Evolutionary conservation across 2,797 vertebrate genomes (phyloP).

Genomic region (Tiaroga cobitis): DNA sequence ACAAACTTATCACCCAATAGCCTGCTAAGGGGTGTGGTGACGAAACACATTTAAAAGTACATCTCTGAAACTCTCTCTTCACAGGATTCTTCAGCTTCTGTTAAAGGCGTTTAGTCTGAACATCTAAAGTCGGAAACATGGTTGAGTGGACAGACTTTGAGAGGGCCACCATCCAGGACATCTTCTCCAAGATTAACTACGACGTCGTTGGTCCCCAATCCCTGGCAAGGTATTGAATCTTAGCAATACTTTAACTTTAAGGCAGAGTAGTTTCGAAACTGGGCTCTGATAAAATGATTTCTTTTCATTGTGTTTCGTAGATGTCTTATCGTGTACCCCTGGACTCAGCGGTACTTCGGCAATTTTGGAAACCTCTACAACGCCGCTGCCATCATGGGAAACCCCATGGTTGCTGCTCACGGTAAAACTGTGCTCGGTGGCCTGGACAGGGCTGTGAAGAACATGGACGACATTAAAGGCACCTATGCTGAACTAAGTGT

Average conservation of each 20-base stretch:
- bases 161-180: constrained; percentile 61
- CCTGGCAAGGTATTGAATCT: constrained; percentile 58
- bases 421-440: constrained; percentile 78
- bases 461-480: constrained; percentile 77
- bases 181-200: constrained; percentile 64
- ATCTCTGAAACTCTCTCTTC: background rate
- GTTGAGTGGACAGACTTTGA: constrained; percentile 70
- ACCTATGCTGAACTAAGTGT: constrained; percentile 72
- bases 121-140: constrained; percentile 60
- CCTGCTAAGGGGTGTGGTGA: constrained; percentile 22
- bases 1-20: constrained; percentile 15
- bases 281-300: background rate
- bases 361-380: constrained; percentile 79
- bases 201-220: constrained; percentile 49
- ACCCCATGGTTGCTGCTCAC: constrained; percentile 75
- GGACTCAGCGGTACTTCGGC: constrained; percentile 83
- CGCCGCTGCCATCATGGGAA: constrained; percentile 67
- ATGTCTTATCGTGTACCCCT: constrained; percentile 80
- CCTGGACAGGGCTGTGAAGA: constrained; percentile 74
- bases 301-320: constrained; percentile 57
- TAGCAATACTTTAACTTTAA: background rate
- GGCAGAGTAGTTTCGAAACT: rapidly evolving
- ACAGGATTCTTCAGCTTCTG: constrained; percentile 10
- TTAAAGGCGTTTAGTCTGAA: constrained; percentile 21
- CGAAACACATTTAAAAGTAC: constrained; percentile 33